phyloP scores from a whole-genome alignment of 2,797 vertebrate genomes.

The Helicolenus hilgendorfi region DNA sequence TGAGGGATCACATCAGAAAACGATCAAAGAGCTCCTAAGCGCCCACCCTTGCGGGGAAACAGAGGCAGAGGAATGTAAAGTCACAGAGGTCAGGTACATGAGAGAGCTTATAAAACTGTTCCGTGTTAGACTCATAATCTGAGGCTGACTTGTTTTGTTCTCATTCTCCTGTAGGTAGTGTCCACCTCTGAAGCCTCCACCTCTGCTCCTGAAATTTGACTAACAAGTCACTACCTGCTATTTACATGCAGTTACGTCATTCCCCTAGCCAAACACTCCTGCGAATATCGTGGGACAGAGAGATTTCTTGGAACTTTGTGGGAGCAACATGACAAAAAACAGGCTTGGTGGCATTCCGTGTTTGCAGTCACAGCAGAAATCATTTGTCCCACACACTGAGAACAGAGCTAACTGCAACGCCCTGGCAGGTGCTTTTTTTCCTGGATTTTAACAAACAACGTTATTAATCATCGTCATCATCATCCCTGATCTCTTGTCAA shows the following conservation, averaged over 20 bases:
- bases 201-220: not conserved
- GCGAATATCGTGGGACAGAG: not conserved
- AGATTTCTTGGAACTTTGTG: not conserved
- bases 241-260: not conserved
- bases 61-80: conserved; percentile 54
- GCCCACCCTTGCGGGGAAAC: not conserved
- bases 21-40: conserved; percentile 50
- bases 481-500: not conserved
- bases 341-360: conserved; percentile 67
- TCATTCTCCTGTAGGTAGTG: not conserved
- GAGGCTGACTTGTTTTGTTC: conserved; percentile 31
- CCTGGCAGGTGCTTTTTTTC: conserved; percentile 24
- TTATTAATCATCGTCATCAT: not conserved
- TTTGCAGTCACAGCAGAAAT: conserved; percentile 9
- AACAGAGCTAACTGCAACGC: conserved; percentile 21
- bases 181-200: conserved; percentile 13
- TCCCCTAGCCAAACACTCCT: not conserved
- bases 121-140: conserved; percentile 28
- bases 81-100: conserved; percentile 33
- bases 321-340: conserved; percentile 53
- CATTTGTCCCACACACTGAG: conserved; percentile 9
- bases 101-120: not conserved
- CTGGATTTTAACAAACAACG: conserved; percentile 1
- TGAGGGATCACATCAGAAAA: conserved; percentile 14
- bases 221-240: conserved; percentile 43